Conservation (phyloP, 1,140 invertebrate genomes). For the Apis mellifera region DNA sequence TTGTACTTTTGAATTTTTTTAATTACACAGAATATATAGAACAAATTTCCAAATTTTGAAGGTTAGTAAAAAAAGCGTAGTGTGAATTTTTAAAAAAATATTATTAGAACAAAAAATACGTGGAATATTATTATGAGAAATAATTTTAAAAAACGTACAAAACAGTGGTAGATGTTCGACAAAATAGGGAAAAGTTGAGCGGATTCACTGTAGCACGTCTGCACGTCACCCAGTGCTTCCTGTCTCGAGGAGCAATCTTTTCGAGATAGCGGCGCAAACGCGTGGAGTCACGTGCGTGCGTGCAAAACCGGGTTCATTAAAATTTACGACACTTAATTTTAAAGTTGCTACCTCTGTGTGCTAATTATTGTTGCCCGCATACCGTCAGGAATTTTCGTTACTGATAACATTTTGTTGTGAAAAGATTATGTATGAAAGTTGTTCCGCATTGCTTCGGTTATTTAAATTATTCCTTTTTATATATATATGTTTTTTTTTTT, state of each 20-base stretch:
- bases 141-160: background rate
- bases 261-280: conserved; percentile 14
- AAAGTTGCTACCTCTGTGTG: conserved; percentile 37
- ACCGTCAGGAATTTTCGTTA: conserved; percentile 10
- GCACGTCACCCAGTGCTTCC: conserved; percentile 8
- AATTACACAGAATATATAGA: no score
- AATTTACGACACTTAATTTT: conserved; percentile 56
- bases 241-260: conserved; percentile 5
- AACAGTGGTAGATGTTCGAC: background rate
- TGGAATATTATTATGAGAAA: background rate
- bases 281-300: conserved; percentile 26
- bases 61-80: no score
- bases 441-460: background rate
- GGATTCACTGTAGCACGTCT: conserved; percentile 6
- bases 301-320: conserved; percentile 34
- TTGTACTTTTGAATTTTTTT: no score
- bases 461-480: background rate
- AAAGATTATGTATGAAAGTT: background rate
- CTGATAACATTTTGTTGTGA: background rate
- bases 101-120: no score
- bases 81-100: no score
- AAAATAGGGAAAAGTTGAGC: background rate
- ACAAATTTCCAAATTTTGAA: no score
- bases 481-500: background rate
- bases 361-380: conserved; percentile 45